Evolutionary conservation across 2,888 invertebrate genomes (phyloP).

Genomic region (Drosophila formosana): DNA sequence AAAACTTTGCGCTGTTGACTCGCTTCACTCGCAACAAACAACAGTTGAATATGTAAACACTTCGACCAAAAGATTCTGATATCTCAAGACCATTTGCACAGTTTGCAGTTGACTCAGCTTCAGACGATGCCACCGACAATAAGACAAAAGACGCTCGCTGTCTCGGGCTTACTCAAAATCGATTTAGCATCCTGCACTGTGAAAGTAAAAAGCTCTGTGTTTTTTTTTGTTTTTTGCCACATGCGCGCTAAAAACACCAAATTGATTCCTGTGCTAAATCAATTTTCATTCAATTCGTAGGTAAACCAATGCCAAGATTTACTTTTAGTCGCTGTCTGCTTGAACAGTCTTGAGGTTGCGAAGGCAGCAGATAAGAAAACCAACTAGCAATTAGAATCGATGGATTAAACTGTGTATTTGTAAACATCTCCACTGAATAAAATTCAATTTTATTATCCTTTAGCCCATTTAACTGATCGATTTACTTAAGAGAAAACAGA

Average conservation of each 20-base stretch:
- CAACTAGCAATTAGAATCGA: not conserved
- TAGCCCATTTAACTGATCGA: too few species aligned
- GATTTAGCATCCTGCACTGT: not conserved
- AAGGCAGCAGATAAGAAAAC: not conserved
- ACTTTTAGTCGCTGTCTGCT: not conserved
- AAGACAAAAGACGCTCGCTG: conserved; percentile 5
- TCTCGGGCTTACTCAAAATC: not conserved
- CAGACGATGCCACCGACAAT: not conserved
- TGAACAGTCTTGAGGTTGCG: not conserved
- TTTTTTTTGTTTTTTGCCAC: not conserved
- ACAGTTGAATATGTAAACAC: conserved; percentile 18
- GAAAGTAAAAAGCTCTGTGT: not conserved
- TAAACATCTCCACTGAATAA: too few species aligned
- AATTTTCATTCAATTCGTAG: not conserved
- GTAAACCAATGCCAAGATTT: not conserved
- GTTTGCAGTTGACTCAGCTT: not conserved
- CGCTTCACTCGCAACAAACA: conserved; percentile 10
- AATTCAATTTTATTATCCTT: too few species aligned
- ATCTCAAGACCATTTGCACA: conserved; percentile 3
- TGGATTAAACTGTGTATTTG: too few species aligned
- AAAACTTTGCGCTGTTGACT: conserved; percentile 2
- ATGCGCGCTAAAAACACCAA: not conserved
- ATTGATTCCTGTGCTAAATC: not conserved
- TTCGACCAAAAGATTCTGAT: conserved; percentile 10
- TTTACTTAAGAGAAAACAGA: too few species aligned